A percentile compares a stretch with the other conserved stretches of the same genome.
These are phyloP conservation scores for Cyclura pinguis DNA, from an alignment of 2,797 vertebrate species.

Conservation along the genomic window DNA sequence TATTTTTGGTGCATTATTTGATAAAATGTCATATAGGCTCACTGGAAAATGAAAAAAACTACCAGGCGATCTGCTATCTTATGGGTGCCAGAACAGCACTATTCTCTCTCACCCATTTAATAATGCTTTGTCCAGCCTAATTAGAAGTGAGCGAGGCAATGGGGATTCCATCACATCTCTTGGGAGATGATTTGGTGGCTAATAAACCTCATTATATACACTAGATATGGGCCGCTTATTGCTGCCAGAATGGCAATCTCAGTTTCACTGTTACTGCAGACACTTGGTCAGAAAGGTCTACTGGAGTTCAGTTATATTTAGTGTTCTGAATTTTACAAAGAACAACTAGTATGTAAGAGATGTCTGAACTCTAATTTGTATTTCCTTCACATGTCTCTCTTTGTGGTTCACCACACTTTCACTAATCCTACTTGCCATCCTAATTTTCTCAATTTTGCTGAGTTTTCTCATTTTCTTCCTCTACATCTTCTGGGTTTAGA, in stretches of 20 bases:
- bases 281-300: background rate
- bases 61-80: background rate
- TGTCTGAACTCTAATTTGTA: background rate
- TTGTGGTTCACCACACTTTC: background rate
- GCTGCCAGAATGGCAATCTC: background rate
- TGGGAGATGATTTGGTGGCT: background rate
- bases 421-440: no score
- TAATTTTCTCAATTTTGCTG: no score
- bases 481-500: background rate
- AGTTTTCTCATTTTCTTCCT: background rate
- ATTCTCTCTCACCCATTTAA: constrained; percentile 8
- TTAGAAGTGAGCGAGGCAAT: background rate
- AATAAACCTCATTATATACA: constrained; percentile 11
- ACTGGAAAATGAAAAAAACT: background rate
- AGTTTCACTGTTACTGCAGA: background rate
- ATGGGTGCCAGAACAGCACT: background rate
- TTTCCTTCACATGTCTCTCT: background rate
- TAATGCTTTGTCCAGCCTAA: constrained; percentile 12
- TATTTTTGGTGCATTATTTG: background rate
- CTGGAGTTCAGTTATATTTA: background rate
- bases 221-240: background rate
- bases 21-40: background rate
- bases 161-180: constrained; percentile 9
- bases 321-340: background rate
- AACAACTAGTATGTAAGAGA: background rate